These are phyloP conservation scores for Rhyzopertha dominica DNA, from an alignment of 1,140 invertebrate species.

Conservation along the genomic window DNA sequence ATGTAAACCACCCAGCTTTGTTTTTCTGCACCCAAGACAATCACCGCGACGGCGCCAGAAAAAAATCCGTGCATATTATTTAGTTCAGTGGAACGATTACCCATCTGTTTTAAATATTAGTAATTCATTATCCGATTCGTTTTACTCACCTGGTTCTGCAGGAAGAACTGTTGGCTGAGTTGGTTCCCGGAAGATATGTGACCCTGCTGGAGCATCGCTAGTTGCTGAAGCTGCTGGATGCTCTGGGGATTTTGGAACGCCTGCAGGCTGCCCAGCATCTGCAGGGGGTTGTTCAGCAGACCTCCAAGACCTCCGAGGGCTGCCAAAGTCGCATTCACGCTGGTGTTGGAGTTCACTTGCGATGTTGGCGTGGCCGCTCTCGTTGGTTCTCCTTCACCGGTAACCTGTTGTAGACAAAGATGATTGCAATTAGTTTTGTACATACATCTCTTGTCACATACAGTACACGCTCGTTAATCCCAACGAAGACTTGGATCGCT, in stretches of 20 bases:
- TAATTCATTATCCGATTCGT: no score
- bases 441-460: no score
- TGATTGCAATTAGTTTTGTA: no score
- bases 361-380: conserved; percentile 51
- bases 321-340: conserved; percentile 56
- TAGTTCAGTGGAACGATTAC: no score
- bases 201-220: conserved; percentile 63
- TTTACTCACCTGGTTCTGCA: conserved; percentile 70
- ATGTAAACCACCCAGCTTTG: no score
- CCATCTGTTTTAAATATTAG: no score
- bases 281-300: conserved; percentile 59
- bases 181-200: conserved; percentile 46
- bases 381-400: conserved; percentile 50
- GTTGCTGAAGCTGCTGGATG: conserved; percentile 57
- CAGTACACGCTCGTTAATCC: no score
- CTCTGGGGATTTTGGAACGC: conserved; percentile 47
- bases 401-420: no score
- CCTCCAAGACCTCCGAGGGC: conserved; percentile 49
- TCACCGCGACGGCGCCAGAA: no score
- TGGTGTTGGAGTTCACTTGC: conserved; percentile 50
- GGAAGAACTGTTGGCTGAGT: conserved; percentile 64
- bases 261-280: conserved; percentile 58
- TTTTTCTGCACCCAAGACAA: no score
- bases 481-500: no score
- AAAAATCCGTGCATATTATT: no score